Evolutionary conservation across 2,888 invertebrate genomes (phyloP), one percentile per base, ranked within the genome.

Genomic region (Phyllotreta cruciferae): DNA sequence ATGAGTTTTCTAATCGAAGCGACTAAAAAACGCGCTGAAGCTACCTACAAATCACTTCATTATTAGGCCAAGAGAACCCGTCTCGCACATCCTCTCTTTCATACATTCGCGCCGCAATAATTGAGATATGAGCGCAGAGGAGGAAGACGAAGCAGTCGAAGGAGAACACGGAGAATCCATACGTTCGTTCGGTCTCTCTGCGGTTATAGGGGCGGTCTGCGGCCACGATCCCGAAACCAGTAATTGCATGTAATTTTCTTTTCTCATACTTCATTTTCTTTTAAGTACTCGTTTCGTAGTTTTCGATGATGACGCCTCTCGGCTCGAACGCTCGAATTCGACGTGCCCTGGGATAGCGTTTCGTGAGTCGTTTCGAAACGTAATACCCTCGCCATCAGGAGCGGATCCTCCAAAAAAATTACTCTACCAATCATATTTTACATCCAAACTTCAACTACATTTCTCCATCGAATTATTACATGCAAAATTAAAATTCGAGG

Each of bases 131-230:
- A 78, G 73, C 71, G 57, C 38, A 49, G 49, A 71, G 70, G 72
- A 74, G 74, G 71, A 70, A 71, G 71, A 71, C 70, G 70, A 70
- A 24, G 24, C 2, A 24, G 4, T 24, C 24, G 24, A 24, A 24
- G 24, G 24, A 24, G 24, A 24, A 24, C 24, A 4, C 24, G 24
- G 24, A 24, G 24, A 24, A 24, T 24, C 24, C 64, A 63, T 64
- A 67, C 66, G 41, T 38, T 70, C 67, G 70, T 44, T 49, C 70
- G 75, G 75, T 74, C 24, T 4, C 24, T 24, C 76, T 79, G 78
- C 79, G 78, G 78, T 80, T 80, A 79, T 78, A 78, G 79, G 79
- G 79, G 80, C 80, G 80, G 79, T 75, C 76, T 75, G 66, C 73
- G 72, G 73, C 77, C 78, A 77, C 76, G 77, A 76, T 77, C 75